phyloP scores from a whole-genome alignment of 2,888 invertebrate species.

The Parnassius smintheus region DNA sequence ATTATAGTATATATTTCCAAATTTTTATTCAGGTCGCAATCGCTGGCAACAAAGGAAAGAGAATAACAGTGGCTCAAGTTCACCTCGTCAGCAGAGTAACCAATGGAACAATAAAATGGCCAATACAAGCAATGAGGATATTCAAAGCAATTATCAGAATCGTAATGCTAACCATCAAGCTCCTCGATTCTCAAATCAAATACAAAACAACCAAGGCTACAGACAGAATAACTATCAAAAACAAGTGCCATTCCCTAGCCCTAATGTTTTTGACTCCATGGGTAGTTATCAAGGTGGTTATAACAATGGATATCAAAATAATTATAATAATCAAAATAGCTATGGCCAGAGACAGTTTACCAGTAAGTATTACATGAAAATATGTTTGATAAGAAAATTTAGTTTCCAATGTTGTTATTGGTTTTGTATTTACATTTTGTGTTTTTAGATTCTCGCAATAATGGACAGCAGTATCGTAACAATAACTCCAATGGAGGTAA shows the following conservation, averaged over 20 bases:
- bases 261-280: constrained; percentile 80
- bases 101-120: constrained; percentile 79
- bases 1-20: not conserved
- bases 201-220: constrained; percentile 63
- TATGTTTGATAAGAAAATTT: too few relatives aligned
- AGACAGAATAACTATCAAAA: constrained; percentile 77
- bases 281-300: constrained; percentile 80
- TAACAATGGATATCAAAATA: constrained; percentile 76
- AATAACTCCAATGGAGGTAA: constrained; percentile 53
- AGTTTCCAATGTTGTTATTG: not conserved
- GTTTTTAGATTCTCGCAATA: constrained; percentile 58
- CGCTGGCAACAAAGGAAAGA: constrained; percentile 84
- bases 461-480: constrained; percentile 68
- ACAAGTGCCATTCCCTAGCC: constrained; percentile 81
- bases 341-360: constrained; percentile 73
- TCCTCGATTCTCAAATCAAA: constrained; percentile 76
- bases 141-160: constrained; percentile 60
- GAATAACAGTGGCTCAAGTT: constrained; percentile 71
- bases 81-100: constrained; percentile 77
- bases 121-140: constrained; percentile 53
- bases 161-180: constrained; percentile 64
- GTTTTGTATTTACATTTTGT: constrained; percentile 2
- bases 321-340: constrained; percentile 71
- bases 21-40: constrained; percentile 64
- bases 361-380: constrained; percentile 48